Percentiles rank a stretch among this genome's conserved stretches.
Evolutionary conservation across 2,888 invertebrate genomes (phyloP).

Genomic region (Tinea pellionella): DNA sequence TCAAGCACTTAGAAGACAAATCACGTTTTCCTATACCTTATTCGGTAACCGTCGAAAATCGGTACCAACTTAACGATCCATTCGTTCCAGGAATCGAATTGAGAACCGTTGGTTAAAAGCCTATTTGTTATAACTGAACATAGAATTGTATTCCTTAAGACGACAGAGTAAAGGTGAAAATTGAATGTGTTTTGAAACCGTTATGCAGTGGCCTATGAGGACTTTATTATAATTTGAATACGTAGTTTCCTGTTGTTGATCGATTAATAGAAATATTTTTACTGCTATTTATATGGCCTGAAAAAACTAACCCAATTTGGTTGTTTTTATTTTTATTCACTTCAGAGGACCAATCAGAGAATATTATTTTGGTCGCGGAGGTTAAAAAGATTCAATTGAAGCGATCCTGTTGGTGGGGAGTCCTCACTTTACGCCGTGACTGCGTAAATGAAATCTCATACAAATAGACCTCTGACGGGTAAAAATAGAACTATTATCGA

Average conservation of each 20-base stretch:
- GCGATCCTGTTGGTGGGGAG: no score
- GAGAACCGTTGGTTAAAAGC: background rate
- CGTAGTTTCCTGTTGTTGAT: conserved; percentile 1
- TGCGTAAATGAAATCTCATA: no score
- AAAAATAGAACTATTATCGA: no score
- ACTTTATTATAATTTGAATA: background rate
- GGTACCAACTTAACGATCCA: background rate
- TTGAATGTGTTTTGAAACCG: background rate
- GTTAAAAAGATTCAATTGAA: no score
- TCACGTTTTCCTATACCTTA: background rate
- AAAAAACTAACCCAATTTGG: background rate
- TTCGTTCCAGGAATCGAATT: conserved; percentile 3
- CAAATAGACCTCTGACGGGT: no score
- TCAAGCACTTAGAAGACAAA: background rate
- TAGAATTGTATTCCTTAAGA: background rate
- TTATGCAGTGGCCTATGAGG: background rate
- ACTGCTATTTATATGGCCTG: background rate
- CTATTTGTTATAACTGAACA: background rate
- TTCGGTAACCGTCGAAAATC: background rate
- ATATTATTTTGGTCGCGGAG: no score
- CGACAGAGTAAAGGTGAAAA: background rate
- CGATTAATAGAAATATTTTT: background rate
- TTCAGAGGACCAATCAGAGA: no score
- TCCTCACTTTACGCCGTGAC: no score
- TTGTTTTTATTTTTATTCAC: no score